A percentile compares a stretch with the other conserved stretches of the same genome.
These are phyloP conservation scores for Hypena proboscidalis DNA, from an alignment of 2,888 invertebrate genomes.

Conservation along the genomic window DNA sequence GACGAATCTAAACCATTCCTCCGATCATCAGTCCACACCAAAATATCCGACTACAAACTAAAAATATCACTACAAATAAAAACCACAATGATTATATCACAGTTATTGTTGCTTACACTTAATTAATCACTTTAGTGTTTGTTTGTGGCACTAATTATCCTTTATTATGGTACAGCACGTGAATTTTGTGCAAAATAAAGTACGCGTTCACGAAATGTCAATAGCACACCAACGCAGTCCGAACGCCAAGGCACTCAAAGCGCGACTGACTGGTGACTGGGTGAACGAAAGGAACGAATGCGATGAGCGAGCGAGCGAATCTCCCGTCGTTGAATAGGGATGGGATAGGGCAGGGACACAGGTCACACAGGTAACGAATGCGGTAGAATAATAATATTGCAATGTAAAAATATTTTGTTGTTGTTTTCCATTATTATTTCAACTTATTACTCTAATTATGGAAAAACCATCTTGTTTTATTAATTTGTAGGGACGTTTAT, in stretches of 20 bases:
- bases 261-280: constrained; percentile 62
- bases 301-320: constrained; percentile 57
- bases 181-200: constrained; percentile 48
- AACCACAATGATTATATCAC: constrained; percentile 39
- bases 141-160: constrained; percentile 35
- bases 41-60: constrained; percentile 50
- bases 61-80: constrained; percentile 51
- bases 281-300: constrained; percentile 33
- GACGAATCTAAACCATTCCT: constrained; percentile 46
- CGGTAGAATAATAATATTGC: too few species aligned
- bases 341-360: constrained; percentile 3
- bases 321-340: constrained; percentile 30
- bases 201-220: constrained; percentile 59
- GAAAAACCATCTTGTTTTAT: too few species aligned
- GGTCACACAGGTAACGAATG: too few species aligned
- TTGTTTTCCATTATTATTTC: too few species aligned
- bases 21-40: constrained; percentile 57
- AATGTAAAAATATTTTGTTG: too few species aligned
- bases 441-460: too few species aligned
- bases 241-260: constrained; percentile 40
- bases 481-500: too few species aligned
- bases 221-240: constrained; percentile 35
- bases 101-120: constrained; percentile 41
- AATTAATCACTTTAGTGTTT: constrained; percentile 29
- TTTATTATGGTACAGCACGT: constrained; percentile 41